Conservation (phyloP, 2,888 invertebrate genomes). For the Dynastes grantii region DNA sequence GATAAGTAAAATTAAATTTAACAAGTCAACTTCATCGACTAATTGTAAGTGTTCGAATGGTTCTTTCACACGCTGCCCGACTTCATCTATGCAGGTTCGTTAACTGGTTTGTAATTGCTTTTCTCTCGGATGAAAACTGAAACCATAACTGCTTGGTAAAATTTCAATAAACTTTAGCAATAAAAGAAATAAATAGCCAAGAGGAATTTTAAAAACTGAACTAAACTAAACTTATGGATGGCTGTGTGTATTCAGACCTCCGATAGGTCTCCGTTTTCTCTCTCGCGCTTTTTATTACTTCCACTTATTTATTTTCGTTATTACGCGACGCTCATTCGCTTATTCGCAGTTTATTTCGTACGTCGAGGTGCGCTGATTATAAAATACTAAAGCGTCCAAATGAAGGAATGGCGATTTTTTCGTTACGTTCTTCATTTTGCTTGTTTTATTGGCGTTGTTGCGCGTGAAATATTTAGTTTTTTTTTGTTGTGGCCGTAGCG, state of each 20-base stretch:
- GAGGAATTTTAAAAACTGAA: background rate
- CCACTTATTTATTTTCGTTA: constrained; percentile 62
- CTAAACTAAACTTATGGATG: background rate
- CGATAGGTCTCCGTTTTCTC: constrained; percentile 53
- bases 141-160: no score
- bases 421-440: constrained; percentile 25
- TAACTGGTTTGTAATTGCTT: no score
- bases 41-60: no score
- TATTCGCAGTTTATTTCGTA: constrained; percentile 41
- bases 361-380: constrained; percentile 46
- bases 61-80: no score
- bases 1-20: no score
- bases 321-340: constrained; percentile 49
- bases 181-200: no score
- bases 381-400: constrained; percentile 47
- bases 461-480: constrained; percentile 44
- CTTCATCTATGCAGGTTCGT: no score
- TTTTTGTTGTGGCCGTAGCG: constrained; percentile 18
- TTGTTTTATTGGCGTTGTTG: constrained; percentile 35
- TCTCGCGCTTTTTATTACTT: constrained; percentile 66
- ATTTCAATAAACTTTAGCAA: no score
- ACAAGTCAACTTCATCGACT: no score
- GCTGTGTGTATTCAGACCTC: background rate
- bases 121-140: no score
- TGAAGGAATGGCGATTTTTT: constrained; percentile 23